phyloP scores from a whole-genome alignment of 1,140 invertebrate genomes.

The Polyergus mexicanus region DNA sequence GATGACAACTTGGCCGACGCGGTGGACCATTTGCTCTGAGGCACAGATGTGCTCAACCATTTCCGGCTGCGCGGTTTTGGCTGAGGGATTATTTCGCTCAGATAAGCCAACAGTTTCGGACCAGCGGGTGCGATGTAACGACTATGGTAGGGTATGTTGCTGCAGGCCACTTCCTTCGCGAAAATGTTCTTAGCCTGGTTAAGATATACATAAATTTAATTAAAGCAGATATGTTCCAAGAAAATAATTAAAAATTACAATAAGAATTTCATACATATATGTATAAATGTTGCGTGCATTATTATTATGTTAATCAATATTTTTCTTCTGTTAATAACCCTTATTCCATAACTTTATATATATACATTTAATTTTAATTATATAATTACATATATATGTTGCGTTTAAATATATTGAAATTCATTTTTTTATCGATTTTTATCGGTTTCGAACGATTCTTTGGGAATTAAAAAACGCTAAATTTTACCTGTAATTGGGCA shows the following conservation, averaged over 20 bases:
- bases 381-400: background rate
- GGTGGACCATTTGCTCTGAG: constrained; percentile 92
- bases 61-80: constrained; percentile 91
- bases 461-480: background rate
- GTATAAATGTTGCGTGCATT: background rate
- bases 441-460: background rate
- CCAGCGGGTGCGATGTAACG: constrained; percentile 89
- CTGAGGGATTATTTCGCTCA: constrained; percentile 90
- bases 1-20: constrained; percentile 91
- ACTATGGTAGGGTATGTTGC: constrained; percentile 92
- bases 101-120: constrained; percentile 90
- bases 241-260: background rate
- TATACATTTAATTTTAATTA: background rate
- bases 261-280: background rate
- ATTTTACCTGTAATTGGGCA: constrained; percentile 83
- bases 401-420: too few relatives aligned
- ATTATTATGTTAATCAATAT: background rate
- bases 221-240: background rate
- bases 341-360: too few relatives aligned
- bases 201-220: background rate
- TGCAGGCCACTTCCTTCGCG: constrained; percentile 90
- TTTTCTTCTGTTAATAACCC: too few relatives aligned
- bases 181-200: constrained; percentile 92
- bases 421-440: background rate
- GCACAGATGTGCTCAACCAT: constrained; percentile 96